phyloP scores from a whole-genome alignment of 2,113 vertebrate species.

The Casuarius casuarius region DNA sequence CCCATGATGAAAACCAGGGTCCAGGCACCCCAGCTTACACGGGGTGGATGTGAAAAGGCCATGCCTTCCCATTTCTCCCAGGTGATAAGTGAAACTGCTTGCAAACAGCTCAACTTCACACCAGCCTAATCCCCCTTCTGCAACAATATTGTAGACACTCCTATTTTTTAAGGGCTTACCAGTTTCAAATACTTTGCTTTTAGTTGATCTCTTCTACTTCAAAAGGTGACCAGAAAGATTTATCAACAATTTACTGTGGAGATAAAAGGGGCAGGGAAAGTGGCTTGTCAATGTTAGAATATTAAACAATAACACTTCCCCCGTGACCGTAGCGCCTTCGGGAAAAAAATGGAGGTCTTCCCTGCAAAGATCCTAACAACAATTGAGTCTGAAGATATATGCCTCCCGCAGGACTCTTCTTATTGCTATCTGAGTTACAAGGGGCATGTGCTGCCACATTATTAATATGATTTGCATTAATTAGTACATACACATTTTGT shows the following conservation, averaged over 20 bases:
- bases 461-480: background rate
- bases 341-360: background rate
- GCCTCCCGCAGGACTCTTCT: background rate
- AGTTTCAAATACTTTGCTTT: background rate
- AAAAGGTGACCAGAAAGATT: background rate
- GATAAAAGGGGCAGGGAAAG: background rate
- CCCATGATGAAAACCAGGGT: background rate
- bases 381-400: constrained; percentile 20
- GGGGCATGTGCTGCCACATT: background rate
- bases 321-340: background rate
- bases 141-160: background rate
- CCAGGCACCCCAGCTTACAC: fast-evolving
- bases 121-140: background rate
- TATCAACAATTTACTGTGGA: background rate
- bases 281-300: fast-evolving
- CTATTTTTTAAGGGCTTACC: background rate
- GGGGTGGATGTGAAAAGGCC: fast-evolving
- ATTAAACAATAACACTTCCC: background rate
- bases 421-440: background rate
- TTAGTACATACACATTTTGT: background rate
- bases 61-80: fast-evolving
- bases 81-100: background rate
- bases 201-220: background rate
- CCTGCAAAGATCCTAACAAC: background rate
- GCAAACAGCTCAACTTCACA: background rate